Base-by-base conservation (phyloP, 2,113 vertebrate genomes). In the Hymenochirus boettgeri region DNA sequence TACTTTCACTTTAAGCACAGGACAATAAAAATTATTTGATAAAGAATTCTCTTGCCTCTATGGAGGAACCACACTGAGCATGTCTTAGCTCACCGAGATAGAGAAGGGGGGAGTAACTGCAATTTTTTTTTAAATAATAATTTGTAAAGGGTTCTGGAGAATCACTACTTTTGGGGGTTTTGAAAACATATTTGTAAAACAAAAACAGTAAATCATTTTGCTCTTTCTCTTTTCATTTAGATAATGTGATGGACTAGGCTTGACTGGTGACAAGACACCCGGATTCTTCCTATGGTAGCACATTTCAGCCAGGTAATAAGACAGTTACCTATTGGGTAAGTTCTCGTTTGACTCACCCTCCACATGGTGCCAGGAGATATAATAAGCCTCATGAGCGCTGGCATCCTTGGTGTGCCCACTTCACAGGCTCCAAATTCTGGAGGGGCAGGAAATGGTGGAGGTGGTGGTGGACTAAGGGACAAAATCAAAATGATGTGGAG, bases 321-420 rank as follows among this genome's bases (percentile, higher is more conserved):
- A 96, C 95, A 35, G 95, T 99, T 79, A 99, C 96, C 72, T 99
- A 99, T 82, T 99, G 87, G 96, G 96, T 80, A 99, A 99, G 90
- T 98, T 99, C 77, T 95, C 96, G 71, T 99, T 99, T 69, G 96
- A 99, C 79, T 94, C 96, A 7, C 96, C 96, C 75, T 99, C 96
- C 37, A 95, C 94, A 78, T 99, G 96, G 96, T 98, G 96, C 83
- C 91, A 95, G 67, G 96, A 99, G 74, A 97, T 84, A 97, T 99
- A 79, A 98, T 98, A 84, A 99, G 94, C 80, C 89, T 99, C 65
- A 96, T 98, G 87, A 97, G 95, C 27, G 93, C 94, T 0, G 96
- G 96, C 70, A 96, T 99, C 80, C 83, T 99, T 69, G 96, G 95
- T 25, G 95, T 98, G 59, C 96, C 95, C 8, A 88, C 90, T 59